phyloP scores from a whole-genome alignment of 2,113 vertebrate species.

The Greenwoodochromis staneri region DNA sequence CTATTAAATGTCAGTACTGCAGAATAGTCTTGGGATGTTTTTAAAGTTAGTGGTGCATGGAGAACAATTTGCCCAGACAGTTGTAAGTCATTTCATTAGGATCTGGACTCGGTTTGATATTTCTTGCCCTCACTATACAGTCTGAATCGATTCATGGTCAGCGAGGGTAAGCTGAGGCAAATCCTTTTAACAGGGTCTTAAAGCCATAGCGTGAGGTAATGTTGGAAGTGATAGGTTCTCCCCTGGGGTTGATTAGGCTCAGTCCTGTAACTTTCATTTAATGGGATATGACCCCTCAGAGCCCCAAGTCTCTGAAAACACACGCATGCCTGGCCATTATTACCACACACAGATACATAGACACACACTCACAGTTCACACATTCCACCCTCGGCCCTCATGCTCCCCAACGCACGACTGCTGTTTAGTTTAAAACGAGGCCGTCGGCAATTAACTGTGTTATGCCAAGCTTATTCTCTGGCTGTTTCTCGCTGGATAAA shows the following conservation, averaged over 20 bases:
- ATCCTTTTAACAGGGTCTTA: constrained; percentile 37
- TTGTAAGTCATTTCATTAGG: constrained; percentile 22
- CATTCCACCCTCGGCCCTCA: constrained; percentile 15
- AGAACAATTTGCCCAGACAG: background rate
- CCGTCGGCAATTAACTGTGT: constrained; percentile 65
- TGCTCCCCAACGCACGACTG: constrained; percentile 18
- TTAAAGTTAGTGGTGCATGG: background rate
- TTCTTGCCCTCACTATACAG: background rate
- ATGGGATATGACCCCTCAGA: constrained; percentile 58
- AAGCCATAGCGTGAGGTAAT: constrained; percentile 56
- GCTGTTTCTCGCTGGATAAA: constrained; percentile 59
- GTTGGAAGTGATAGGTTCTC: constrained; percentile 63
- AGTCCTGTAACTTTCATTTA: constrained; percentile 63
- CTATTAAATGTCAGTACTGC: background rate
- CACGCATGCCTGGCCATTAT: constrained; percentile 18
- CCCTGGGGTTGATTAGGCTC: constrained; percentile 61
- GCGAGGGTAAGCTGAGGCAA: constrained; percentile 25
- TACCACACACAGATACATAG: constrained; percentile 19
- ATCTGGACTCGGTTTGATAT: constrained; percentile 14
- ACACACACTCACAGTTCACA: constrained; percentile 12
- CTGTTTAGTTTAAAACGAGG: constrained; percentile 65
- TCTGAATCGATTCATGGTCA: constrained; percentile 20
- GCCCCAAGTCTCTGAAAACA: constrained; percentile 32
- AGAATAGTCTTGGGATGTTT: constrained; percentile 12
- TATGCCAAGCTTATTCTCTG: constrained; percentile 62